Conservation (phyloP, 2,888 invertebrate species). For the Cecidostiba fungosa region DNA sequence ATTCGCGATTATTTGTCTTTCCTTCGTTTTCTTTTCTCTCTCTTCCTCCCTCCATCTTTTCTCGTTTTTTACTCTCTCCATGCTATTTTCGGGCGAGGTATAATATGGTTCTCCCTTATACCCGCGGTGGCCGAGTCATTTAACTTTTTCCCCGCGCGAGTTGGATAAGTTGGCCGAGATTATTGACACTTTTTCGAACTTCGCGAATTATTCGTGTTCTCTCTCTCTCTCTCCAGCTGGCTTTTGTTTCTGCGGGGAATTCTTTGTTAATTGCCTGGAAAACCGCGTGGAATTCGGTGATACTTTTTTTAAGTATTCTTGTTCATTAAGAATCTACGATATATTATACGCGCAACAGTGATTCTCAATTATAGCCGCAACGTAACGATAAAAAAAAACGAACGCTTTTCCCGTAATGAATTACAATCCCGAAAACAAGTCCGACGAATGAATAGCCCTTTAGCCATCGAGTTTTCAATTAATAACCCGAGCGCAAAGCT, state of each 20-base stretch:
- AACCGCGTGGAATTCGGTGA: background rate
- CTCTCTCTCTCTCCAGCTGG: no score
- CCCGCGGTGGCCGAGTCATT: slow-evolving; percentile 35
- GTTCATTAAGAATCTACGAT: background rate
- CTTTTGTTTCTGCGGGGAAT: slow-evolving; percentile 24
- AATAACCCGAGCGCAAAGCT: background rate
- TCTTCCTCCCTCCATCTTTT: background rate
- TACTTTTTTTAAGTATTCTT: background rate
- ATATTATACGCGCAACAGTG: no score
- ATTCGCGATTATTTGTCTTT: slow-evolving; percentile 62
- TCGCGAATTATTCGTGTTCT: slow-evolving; percentile 46
- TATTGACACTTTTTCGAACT: slow-evolving; percentile 58
- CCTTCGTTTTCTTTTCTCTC: background rate
- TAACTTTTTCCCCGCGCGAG: slow-evolving; percentile 50
- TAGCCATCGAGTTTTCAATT: slow-evolving; percentile 13
- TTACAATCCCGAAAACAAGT: background rate
- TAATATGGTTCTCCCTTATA: background rate
- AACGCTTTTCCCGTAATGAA: background rate
- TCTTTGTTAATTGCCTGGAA: slow-evolving; percentile 29
- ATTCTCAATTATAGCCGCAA: background rate
- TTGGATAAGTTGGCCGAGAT: background rate
- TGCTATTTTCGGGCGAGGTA: background rate
- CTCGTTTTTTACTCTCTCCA: background rate
- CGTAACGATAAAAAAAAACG: background rate
- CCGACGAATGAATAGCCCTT: background rate